Conservation (phyloP, 2,113 vertebrate genomes). For the Naja naja region DNA sequence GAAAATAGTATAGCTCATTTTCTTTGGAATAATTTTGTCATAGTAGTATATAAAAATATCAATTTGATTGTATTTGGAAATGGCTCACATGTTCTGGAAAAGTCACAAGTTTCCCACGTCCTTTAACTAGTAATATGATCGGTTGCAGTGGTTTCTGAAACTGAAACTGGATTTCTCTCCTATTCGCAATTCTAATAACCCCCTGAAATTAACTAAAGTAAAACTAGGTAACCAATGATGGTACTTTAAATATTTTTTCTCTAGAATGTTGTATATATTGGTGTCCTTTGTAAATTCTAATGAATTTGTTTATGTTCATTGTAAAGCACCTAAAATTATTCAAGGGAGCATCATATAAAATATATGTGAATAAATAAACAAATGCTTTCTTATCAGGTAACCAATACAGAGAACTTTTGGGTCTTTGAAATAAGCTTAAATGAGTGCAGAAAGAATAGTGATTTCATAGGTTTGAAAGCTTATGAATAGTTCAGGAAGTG, state of each 20-base stretch:
- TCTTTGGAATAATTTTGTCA: constrained; percentile 10
- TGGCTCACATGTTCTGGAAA: not conserved
- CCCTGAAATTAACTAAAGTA: not conserved
- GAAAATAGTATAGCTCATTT: not conserved
- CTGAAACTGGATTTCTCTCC: not conserved
- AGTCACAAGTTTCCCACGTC: too few relatives aligned
- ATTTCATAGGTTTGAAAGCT: not conserved
- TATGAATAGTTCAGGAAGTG: not conserved
- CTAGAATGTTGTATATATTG: not conserved
- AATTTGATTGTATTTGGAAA: not conserved
- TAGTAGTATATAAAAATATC: not conserved
- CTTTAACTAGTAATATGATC: not conserved
- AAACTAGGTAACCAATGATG: not conserved
- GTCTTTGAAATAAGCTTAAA: not conserved
- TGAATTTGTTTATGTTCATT: not conserved
- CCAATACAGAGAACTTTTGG: not conserved
- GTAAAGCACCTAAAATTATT: not conserved
- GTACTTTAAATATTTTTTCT: not conserved
- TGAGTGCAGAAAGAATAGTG: not conserved
- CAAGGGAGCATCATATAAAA: not conserved
- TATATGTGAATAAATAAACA: not conserved
- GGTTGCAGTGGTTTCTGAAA: not conserved
- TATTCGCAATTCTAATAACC: not conserved
- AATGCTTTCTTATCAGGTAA: not conserved
- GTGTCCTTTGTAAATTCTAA: not conserved